phyloP scores from a whole-genome alignment of 2,888 invertebrate genomes.

The Tenodera sinensis region DNA sequence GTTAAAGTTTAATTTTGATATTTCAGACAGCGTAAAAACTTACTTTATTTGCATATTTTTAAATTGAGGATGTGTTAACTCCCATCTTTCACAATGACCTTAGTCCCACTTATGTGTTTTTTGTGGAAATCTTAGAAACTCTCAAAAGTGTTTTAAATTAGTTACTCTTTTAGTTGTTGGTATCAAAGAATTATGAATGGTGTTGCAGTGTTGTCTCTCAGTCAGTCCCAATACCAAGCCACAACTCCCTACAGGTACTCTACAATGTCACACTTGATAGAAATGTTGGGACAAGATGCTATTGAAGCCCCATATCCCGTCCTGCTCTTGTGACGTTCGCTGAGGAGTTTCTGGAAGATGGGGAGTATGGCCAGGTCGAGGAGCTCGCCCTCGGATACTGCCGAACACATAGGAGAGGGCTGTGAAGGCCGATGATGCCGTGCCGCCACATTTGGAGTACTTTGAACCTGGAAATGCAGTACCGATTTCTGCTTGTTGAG shows the following conservation, averaged over 20 bases:
- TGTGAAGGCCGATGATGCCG: slow-evolving; percentile 18
- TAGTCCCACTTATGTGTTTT: no score
- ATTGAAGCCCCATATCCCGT: slow-evolving; percentile 70
- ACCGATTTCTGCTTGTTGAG: slow-evolving; percentile 45
- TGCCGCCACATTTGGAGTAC: slow-evolving; percentile 57
- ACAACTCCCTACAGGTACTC: slow-evolving; percentile 69
- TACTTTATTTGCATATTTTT: no score
- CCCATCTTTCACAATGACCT: no score
- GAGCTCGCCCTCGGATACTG: slow-evolving; percentile 78
- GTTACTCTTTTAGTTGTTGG: neutral
- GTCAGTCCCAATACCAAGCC: neutral
- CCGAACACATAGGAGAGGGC: slow-evolving; percentile 59
- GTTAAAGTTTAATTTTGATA: no score
- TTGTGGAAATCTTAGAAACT: no score
- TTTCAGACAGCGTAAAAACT: no score
- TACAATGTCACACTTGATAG: slow-evolving; percentile 93
- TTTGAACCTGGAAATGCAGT: slow-evolving; percentile 49
- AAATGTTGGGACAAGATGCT: slow-evolving; percentile 89
- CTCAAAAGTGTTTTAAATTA: no score
- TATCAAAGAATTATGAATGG: neutral
- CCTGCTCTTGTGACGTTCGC: slow-evolving; percentile 69
- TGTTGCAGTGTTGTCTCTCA: no score
- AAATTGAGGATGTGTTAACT: no score
- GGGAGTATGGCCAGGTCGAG: slow-evolving; percentile 83
- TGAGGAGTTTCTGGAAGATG: slow-evolving; percentile 87